Evolutionary conservation across 2,888 invertebrate species (phyloP).

Genomic region (Leucoma salicis): DNA sequence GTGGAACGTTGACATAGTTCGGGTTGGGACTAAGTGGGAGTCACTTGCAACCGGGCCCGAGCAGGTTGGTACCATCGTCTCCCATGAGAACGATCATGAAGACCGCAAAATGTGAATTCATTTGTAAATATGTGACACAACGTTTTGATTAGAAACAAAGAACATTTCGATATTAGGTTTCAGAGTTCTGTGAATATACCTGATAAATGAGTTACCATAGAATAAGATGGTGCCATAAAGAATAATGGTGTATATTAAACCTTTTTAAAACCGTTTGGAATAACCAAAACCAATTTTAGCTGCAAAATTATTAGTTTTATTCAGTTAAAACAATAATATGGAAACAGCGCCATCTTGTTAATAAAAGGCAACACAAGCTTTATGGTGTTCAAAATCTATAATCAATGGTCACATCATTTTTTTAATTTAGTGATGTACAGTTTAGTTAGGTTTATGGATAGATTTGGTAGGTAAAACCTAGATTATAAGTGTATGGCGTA

Average conservation of each 20-base stretch:
- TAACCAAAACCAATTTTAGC: constrained; percentile 10
- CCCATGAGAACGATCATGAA: no score
- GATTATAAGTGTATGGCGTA: no score
- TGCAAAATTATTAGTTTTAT: constrained; percentile 17
- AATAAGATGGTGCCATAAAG: constrained; percentile 75
- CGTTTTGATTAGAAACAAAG: no score
- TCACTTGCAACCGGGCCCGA: no score
- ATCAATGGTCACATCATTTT: constrained; percentile 41
- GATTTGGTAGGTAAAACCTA: constrained; percentile 34
- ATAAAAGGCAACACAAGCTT: constrained; percentile 29
- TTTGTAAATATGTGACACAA: no score
- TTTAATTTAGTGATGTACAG: constrained; percentile 43
- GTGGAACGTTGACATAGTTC: no score
- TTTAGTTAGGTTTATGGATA: constrained; percentile 40
- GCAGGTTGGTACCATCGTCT: no score
- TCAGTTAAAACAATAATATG: constrained; percentile 13
- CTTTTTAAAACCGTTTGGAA: constrained; percentile 16
- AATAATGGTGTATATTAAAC: constrained; percentile 46
- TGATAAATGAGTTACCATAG: constrained; percentile 74
- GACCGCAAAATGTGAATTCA: no score
- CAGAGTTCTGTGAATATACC: no score
- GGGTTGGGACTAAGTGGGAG: no score
- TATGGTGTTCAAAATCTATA: constrained; percentile 35
- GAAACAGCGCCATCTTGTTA: constrained; percentile 44
- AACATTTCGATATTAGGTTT: no score